A percentile compares a stretch with the other conserved stretches of the same genome.
Conservation (phyloP, 2,797 vertebrate species). For the Enoplosus armatus region DNA sequence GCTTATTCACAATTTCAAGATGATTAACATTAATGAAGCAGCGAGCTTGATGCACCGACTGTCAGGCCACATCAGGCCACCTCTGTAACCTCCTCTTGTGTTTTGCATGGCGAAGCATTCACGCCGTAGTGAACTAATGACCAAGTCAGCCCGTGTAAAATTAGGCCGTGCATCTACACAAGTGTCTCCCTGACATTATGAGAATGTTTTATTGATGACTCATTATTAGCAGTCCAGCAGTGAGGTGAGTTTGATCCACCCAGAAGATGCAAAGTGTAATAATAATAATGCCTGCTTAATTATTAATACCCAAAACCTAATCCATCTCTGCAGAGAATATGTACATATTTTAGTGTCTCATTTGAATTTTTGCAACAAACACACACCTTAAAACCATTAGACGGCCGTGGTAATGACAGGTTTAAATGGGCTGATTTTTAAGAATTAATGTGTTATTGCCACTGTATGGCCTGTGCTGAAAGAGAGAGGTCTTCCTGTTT, state of each 20-base stretch:
- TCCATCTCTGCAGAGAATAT: conserved; percentile 85
- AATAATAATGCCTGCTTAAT: conserved; percentile 88
- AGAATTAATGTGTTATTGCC: conserved; percentile 79
- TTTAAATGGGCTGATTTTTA: conserved; percentile 85
- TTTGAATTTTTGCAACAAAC: conserved; percentile 89
- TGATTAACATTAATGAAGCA: conserved; percentile 85
- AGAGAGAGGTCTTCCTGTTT: conserved; percentile 66
- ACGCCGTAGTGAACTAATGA: conserved; percentile 85
- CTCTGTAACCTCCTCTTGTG: conserved; percentile 68
- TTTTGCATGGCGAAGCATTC: conserved; percentile 76
- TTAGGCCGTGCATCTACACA: conserved; percentile 81
- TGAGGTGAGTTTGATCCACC: conserved; percentile 84
- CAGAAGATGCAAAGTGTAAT: conserved; percentile 87
- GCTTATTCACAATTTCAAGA: conserved; percentile 66
- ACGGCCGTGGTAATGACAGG: conserved; percentile 79
- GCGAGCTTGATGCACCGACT: conserved; percentile 77
- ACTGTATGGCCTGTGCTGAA: conserved; percentile 68
- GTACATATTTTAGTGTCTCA: conserved; percentile 88
- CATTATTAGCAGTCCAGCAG: conserved; percentile 84
- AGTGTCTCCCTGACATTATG: conserved; percentile 86
- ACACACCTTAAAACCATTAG: conserved; percentile 86
- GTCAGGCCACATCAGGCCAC: conserved; percentile 82
- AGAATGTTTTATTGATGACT: conserved; percentile 90
- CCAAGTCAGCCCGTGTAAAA: conserved; percentile 82
- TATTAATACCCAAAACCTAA: conserved; percentile 87